Base-by-base conservation (phyloP, 2,113 vertebrate species). In the Pheucticus melanocephalus region DNA sequence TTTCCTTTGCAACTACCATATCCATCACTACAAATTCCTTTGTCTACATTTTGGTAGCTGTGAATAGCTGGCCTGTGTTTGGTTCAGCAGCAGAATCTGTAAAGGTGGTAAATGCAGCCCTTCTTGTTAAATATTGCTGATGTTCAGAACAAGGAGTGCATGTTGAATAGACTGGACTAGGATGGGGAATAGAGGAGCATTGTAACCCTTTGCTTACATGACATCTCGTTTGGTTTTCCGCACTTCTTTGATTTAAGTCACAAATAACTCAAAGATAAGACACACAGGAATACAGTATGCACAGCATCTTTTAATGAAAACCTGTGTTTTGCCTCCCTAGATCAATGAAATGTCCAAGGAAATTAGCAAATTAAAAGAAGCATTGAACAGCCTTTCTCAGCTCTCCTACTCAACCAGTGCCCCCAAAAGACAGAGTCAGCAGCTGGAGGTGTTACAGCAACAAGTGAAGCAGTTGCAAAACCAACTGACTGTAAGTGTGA, bases 331-430 rank as follows among this genome's bases (percentile, higher is more conserved):
- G 8, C 30, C 37, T 88, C 20, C 20, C 56, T 92, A 99, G 99
- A 99, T 99, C 93, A 98, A 97, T 63, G 99, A 99, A 93, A 98
- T 99, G 96, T 98, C 99, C 1, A 99, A 98, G 91, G 99, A 99
- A 97, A 99, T 99, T n/a, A 97, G 92, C 91, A 99, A 99, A 92
- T 96, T 99, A 89, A 99, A 99, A 97, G 99, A 99, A 69, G 99
- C 99, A 12, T 86, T 99, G 78, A 99, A 99, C 98, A 99, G 99
- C 97, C 98, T 99, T 77, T 99, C 99, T 7, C 99, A 99, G 97
- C 98, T 99, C 72, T 99, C 99, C 22, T 99, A 99, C 95, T 98
- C 98, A 3, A 97, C 98, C 6, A 98, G 98, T 51, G 98, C 98
- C 6, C 98, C 98, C 66, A 99, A 99, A 98, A 98, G 98, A 96